These are phyloP conservation scores for Aphrophora alni DNA, from an alignment of 2,888 invertebrate genomes.

Conservation along the genomic window DNA sequence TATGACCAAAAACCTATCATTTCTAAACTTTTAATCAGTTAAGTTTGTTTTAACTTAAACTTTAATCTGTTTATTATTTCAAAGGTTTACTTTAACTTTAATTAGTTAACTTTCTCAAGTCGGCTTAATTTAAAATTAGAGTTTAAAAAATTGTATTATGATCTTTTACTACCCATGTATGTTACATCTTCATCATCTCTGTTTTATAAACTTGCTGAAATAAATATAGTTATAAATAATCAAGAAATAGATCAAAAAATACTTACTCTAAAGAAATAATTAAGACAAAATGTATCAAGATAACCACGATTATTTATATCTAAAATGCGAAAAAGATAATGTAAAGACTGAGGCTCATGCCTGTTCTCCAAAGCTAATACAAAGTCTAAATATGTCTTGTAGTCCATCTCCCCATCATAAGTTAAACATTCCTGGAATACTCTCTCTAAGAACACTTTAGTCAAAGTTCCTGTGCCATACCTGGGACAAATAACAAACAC, in stretches of 20 bases:
- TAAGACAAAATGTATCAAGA: conserved; percentile 87
- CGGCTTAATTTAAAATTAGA: too few species aligned
- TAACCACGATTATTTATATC: conserved; percentile 90
- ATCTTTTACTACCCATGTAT: too few species aligned
- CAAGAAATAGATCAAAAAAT: background rate
- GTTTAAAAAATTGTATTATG: too few species aligned
- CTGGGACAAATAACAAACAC: too few species aligned
- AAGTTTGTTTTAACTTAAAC: too few species aligned
- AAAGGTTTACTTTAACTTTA: too few species aligned
- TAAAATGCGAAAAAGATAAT: conserved; percentile 89
- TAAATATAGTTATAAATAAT: background rate
- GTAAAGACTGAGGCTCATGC: conserved; percentile 87
- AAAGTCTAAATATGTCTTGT: conserved; percentile 94
- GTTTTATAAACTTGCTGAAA: too few species aligned
- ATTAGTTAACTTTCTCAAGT: too few species aligned
- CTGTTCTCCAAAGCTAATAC: conserved; percentile 92
- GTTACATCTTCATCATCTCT: too few species aligned
- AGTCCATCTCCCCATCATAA: conserved; percentile 95
- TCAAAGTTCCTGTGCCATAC: conserved; percentile 90
- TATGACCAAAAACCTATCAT: too few species aligned
- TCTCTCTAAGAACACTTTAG: conserved; percentile 87
- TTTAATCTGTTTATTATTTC: too few species aligned
- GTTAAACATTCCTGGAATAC: conserved; percentile 96
- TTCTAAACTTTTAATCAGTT: too few species aligned
- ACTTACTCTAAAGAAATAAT: conserved; percentile 86